These are phyloP conservation scores for Drosophila littoralis DNA, from an alignment of 1,140 invertebrate species.

Conservation along the genomic window DNA sequence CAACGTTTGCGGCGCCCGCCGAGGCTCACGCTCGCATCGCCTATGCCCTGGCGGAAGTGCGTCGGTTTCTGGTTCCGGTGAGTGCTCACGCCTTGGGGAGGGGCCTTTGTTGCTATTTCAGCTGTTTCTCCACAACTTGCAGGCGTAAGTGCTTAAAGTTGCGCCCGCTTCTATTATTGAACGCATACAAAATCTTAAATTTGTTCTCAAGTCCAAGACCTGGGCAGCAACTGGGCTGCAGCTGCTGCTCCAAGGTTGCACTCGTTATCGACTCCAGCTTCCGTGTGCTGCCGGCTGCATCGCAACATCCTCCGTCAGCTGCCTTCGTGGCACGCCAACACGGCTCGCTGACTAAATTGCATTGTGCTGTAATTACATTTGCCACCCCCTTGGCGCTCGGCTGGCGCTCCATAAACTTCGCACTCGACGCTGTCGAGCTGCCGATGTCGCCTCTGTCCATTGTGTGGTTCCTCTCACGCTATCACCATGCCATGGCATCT, in stretches of 20 bases:
- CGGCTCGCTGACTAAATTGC: slow-evolving; percentile 70
- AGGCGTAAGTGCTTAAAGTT: slow-evolving; percentile 23
- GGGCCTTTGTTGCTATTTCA: slow-evolving; percentile 49
- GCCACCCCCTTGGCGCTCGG: slow-evolving; percentile 28
- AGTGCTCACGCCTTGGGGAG: slow-evolving; percentile 67
- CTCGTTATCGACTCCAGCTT: slow-evolving; percentile 76
- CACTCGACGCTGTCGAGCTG: slow-evolving; percentile 21
- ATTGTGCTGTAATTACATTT: slow-evolving; percentile 83
- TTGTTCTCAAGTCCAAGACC: slow-evolving; percentile 18
- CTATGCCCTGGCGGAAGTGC: slow-evolving; percentile 92
- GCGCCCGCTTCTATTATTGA: neutral
- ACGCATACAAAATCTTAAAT: slow-evolving; percentile 57
- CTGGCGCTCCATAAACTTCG: slow-evolving; percentile 36
- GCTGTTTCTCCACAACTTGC: slow-evolving; percentile 1
- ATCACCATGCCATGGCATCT: slow-evolving; percentile 26
- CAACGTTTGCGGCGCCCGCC: slow-evolving; percentile 92
- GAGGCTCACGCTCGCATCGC: slow-evolving; percentile 95
- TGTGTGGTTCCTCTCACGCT: slow-evolving; percentile 63
- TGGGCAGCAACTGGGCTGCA: neutral
- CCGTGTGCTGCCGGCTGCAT: slow-evolving; percentile 50
- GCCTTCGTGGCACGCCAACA: slow-evolving; percentile 35
- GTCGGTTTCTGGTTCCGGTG: slow-evolving; percentile 90
- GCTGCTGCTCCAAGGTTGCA: slow-evolving; percentile 60
- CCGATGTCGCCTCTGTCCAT: slow-evolving; percentile 51
- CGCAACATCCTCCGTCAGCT: slow-evolving; percentile 3